Base-by-base conservation (phyloP, 1,140 invertebrate species). In the Bombus ignitus region DNA sequence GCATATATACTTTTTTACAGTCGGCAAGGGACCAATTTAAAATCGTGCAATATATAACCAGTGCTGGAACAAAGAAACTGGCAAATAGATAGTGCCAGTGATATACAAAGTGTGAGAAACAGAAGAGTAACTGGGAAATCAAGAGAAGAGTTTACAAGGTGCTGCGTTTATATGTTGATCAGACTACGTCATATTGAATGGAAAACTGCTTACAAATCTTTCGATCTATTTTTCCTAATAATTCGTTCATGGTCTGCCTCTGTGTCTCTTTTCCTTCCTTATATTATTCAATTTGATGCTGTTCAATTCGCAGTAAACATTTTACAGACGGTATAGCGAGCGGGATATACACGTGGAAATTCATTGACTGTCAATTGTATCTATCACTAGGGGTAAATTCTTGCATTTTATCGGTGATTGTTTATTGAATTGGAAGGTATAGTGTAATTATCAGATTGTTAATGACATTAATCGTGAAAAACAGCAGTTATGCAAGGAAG, bases 1-100 rank as follows among this genome's bases (percentile, higher is more conserved):
- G 97, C 96, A 10, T 97, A 97, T 88, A 96, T 97, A 81, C 94
- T 97, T 62, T 97, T 97, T 92, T 97, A 97, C 92, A 96, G 96
- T 92, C 96, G 96, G 92, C 95, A 96, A 95, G 96, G 96, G 95
- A 93, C 90, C 70, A 95, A 92, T 75, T 79, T 94, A 71, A 95
- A 95, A 89, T 93, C 94, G 88, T 95, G 93, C 92, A 95, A 95
- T 92, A 94, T 94, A 94, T 94, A 94, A 93, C 91, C 82, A 76
- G 86, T 91, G 77, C 81, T 89, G 72, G 90, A 87, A 81, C 68
- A 18, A 53, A 85, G 83, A 87, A 79, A 75, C 85, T 83, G 91
- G 83, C 66, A 37, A 73, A 86, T 59, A 70, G 57, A 59, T 85
- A 76, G 59, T 82, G 84, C 68, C 76, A 80, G 79, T 85, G 83